A percentile compares a stretch with the other conserved stretches of the same genome.
phyloP scores from a whole-genome alignment of 2,888 invertebrate genomes.

The Morpho deidamia region DNA sequence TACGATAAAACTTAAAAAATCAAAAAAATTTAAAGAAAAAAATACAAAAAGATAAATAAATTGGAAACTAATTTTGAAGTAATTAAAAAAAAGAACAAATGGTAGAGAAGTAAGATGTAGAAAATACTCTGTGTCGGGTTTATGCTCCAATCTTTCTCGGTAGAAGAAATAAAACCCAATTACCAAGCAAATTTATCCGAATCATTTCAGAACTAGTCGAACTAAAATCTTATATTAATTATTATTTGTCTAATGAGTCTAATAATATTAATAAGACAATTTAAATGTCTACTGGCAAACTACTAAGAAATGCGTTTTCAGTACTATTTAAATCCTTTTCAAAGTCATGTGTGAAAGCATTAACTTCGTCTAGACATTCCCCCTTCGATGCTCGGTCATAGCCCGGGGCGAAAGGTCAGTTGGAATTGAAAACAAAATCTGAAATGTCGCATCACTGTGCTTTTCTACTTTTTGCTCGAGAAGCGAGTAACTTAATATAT shows the following conservation, averaged over 20 bases:
- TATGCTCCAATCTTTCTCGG: too few species aligned
- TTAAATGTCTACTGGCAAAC: slow-evolving; percentile 4
- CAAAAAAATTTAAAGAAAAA: too few species aligned
- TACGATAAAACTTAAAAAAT: too few species aligned
- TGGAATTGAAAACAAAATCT: slow-evolving; percentile 61
- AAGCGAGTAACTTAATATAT: not conserved
- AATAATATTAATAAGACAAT: not conserved
- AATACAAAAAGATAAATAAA: too few species aligned
- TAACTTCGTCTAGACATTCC: slow-evolving; percentile 63
- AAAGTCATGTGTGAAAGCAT: slow-evolving; percentile 36
- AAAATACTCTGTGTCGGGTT: too few species aligned
- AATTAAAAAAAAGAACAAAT: too few species aligned
- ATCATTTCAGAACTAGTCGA: too few species aligned
- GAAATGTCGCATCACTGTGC: slow-evolving; percentile 30
- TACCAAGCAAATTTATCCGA: slow-evolving; percentile 6
- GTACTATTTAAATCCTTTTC: slow-evolving; percentile 29
- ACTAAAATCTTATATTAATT: too few species aligned
- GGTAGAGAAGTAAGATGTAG: too few species aligned
- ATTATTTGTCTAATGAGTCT: too few species aligned
- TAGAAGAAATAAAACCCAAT: not conserved
- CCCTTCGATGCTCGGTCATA: slow-evolving; percentile 59
- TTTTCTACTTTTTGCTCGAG: slow-evolving; percentile 25
- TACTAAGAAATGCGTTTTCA: slow-evolving; percentile 3
- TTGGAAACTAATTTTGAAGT: too few species aligned
- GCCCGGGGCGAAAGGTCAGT: slow-evolving; percentile 68